Evolutionary conservation across 2,113 vertebrate species (phyloP), one percentile per base, ranked within the genome.

Genomic region (Oreocharis arfaki): DNA sequence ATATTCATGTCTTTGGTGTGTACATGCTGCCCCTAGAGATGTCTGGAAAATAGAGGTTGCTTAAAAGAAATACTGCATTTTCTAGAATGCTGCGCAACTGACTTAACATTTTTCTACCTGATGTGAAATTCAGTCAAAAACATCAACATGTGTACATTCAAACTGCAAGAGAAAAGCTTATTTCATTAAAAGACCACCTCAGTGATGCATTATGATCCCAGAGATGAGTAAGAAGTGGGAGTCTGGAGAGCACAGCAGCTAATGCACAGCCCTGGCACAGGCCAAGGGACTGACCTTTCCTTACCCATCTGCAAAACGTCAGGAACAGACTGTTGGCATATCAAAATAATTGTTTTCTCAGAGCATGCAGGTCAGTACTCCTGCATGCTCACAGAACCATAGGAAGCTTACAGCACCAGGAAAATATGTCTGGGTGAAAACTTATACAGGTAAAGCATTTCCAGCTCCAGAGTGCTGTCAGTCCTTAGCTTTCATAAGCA

Each of bases 341-440:
- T 55, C 7, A 69, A 84, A 96, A 77, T 74, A 59, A 74, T 22
- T 61, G 42, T 74, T 82, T 59, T 71, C 77, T 94, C 83, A 92
- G 82, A 84, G 35, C 60, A 63, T 23, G 39, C 30, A 89, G 49
- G 67, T 91, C 95, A 93, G n/a, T 46, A 47, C n/a, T 87, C 33
- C 47, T 49, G 35, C 60, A 50, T 6, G 11, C 64, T 88, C 60
- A 84, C 35, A 79, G 81, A 87, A 78, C 26, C 42, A 32, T 39
- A 57, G 57, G 61, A 94, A 91, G 71, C 73, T 96, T 95, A 96
- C 71, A 92, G 44, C 90, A 96, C 47, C 57, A 91, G 91, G 78
- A 94, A 96, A 96, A 70, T 95, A 93, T 87, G 71, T 57, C 86
- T 90, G 91, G 13, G 39, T 96, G 94, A 96, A 96, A 97, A 90